Evolutionary conservation across 1,140 invertebrate genomes (phyloP).

Genomic region (Andrena cerasifolii): DNA sequence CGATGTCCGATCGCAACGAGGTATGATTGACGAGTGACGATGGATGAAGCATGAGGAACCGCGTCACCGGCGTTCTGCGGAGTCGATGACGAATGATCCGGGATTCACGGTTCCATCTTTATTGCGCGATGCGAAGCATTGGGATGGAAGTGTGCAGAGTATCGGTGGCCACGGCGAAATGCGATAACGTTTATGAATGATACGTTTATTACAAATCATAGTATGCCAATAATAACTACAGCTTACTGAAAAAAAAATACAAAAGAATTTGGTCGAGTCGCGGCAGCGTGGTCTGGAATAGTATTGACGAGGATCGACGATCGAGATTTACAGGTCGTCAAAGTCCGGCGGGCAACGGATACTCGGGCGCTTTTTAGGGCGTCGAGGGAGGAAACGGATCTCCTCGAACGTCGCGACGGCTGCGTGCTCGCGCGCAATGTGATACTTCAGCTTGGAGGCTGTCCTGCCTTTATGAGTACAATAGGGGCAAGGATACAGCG

Average conservation of each 20-base stretch:
- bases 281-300: not conserved
- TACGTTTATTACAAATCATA: constrained; percentile 23
- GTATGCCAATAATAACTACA: not conserved
- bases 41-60: too few species aligned
- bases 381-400: not conserved
- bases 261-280: not conserved
- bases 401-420: not conserved
- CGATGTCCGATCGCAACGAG: too few species aligned
- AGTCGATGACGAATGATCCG: too few species aligned
- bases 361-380: not conserved
- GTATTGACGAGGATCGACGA: not conserved
- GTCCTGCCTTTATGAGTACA: constrained; percentile 76
- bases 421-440: constrained; percentile 57
- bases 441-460: constrained; percentile 73
- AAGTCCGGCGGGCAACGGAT: not conserved
- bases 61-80: too few species aligned
- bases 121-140: too few species aligned
- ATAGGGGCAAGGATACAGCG: constrained; percentile 79
- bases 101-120: too few species aligned
- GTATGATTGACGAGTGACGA: too few species aligned
- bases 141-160: too few species aligned
- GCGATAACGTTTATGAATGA: not conserved
- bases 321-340: not conserved
- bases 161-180: too few species aligned
- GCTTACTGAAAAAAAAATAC: not conserved